Base-by-base conservation (phyloP, 1,140 invertebrate species). In the Platyscapa corneri region DNA sequence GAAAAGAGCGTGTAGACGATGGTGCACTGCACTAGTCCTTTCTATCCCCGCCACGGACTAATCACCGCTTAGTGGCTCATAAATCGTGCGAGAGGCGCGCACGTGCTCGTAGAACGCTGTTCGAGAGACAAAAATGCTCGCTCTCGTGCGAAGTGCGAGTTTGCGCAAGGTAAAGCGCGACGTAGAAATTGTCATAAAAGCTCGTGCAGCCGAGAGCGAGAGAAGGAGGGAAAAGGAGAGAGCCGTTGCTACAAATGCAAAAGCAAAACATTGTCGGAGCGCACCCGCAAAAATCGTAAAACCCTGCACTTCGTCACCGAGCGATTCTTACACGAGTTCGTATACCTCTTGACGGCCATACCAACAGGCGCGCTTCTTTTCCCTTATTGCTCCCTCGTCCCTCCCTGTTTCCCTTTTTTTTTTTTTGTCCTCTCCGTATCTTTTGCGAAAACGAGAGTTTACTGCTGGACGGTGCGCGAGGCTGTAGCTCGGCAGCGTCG, bases 371-470 rank as follows among this genome's bases (percentile, higher is more conserved):
- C 85, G 84, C 77, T 85, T 87, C 83, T 83, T 85, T 83, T 87
- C 85, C 84, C 87, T 86, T 86, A 76, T 75, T 79, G 53, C 81
- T 79, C 74, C 42, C 79, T 30, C 46, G 6, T 65, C 14, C 27
- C 60, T 60, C 53, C 20, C 18, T 42, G 1, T 53, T 32, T 23
- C 37, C 23, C 6, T 6, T 32, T 16, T 20, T 30, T 72, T 23
- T 60, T 74, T 82, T 49, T 42, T 49, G 42, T 88, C 88, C 89
- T 60, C 64, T 32, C 39, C 67, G 23, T 49, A n/a, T 87, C 85
- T 91, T 91, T 91, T 89, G 88, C 90, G 90, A 92, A 93, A 92
- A 92, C 90, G 88, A 91, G 89, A 92, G 89, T 93, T 93, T 92
- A 92, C 91, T 90, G 88, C 90, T 60, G 88, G 76, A 27, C 23